Percentiles rank a stretch among this genome's conserved stretches.
Conservation (phyloP, 1,140 invertebrate genomes). For the Teleogryllus occipitalis region DNA sequence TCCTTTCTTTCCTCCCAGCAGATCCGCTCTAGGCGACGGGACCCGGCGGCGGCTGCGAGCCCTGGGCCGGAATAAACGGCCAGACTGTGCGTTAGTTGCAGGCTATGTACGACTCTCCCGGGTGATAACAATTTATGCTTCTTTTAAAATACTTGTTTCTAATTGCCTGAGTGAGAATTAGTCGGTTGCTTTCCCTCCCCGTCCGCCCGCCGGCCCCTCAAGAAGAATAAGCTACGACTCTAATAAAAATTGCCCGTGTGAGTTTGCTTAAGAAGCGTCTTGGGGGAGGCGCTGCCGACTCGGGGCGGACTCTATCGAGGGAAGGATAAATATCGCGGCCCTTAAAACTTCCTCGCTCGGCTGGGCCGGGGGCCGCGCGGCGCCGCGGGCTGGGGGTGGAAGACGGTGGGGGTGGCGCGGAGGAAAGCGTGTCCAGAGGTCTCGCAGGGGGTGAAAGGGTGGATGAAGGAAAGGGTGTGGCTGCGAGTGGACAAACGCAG, state of each 20-base stretch:
- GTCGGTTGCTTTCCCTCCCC: neutral
- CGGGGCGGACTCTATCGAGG: slow-evolving; percentile 11
- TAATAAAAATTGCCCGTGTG: slow-evolving; percentile 17
- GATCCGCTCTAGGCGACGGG: neutral
- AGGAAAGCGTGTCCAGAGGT: neutral
- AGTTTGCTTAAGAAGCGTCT: slow-evolving; percentile 8
- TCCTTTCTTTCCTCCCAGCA: neutral
- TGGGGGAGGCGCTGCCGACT: too few relatives aligned
- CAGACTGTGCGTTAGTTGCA: too few relatives aligned
- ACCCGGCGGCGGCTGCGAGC: too few relatives aligned
- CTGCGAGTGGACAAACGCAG: too few relatives aligned
- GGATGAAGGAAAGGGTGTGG: too few relatives aligned
- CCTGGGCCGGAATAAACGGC: too few relatives aligned
- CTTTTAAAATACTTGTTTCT: slow-evolving; percentile 21
- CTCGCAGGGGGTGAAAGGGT: too few relatives aligned
- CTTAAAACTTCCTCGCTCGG: neutral
- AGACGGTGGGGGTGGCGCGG: neutral
- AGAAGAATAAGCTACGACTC: slow-evolving; percentile 12
- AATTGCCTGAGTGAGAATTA: slow-evolving; percentile 20
- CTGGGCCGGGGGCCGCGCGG: neutral
- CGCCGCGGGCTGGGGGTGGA: neutral
- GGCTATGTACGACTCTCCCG: slow-evolving; percentile 10
- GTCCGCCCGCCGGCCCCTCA: neutral
- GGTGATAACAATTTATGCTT: slow-evolving; percentile 20
- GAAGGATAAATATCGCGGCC: slow-evolving; percentile 12